Percentiles rank a stretch among this genome's conserved stretches.
These are phyloP conservation scores for Neosilurus mollespiculum DNA, from an alignment of 2,797 vertebrate genomes.

Conservation along the genomic window DNA sequence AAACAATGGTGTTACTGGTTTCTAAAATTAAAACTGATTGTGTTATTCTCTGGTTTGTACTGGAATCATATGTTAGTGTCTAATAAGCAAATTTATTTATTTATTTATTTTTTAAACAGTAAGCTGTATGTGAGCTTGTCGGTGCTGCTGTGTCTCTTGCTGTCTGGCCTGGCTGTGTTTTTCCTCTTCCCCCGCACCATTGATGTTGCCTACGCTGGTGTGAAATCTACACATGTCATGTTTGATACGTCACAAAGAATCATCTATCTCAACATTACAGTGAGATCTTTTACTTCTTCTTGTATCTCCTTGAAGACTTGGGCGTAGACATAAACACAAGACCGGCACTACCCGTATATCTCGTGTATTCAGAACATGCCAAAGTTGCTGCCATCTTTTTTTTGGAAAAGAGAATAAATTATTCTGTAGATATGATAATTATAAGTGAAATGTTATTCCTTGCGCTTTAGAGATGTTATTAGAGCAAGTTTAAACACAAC, in stretches of 20 bases:
- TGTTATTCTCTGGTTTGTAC: background rate
- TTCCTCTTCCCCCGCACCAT: conserved; percentile 95
- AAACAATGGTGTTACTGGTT: too few species aligned
- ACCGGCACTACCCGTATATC: too few species aligned
- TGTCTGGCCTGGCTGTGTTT: conserved; percentile 91
- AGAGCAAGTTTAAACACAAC: too few species aligned
- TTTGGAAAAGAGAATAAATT: too few species aligned
- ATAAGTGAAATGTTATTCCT: too few species aligned
- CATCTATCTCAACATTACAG: conserved; percentile 93
- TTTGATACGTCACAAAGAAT: conserved; percentile 79
- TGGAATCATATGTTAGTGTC: background rate
- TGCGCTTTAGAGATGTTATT: too few species aligned
- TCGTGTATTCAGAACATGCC: too few species aligned
- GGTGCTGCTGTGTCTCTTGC: conserved; percentile 86
- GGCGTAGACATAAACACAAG: too few species aligned
- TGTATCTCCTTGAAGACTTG: background rate
- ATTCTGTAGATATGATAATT: too few species aligned
- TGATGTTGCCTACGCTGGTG: conserved; percentile 88
- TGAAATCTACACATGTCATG: conserved; percentile 88
- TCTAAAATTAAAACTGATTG: background rate
- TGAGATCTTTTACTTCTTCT: conserved; percentile 64
- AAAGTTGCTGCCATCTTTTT: too few species aligned
- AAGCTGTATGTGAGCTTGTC: conserved; percentile 94
- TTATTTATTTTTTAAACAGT: conserved; percentile 63
- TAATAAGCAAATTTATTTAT: background rate